phyloP scores from a whole-genome alignment of 2,888 invertebrate species.

The Malthinus flaveolus region DNA sequence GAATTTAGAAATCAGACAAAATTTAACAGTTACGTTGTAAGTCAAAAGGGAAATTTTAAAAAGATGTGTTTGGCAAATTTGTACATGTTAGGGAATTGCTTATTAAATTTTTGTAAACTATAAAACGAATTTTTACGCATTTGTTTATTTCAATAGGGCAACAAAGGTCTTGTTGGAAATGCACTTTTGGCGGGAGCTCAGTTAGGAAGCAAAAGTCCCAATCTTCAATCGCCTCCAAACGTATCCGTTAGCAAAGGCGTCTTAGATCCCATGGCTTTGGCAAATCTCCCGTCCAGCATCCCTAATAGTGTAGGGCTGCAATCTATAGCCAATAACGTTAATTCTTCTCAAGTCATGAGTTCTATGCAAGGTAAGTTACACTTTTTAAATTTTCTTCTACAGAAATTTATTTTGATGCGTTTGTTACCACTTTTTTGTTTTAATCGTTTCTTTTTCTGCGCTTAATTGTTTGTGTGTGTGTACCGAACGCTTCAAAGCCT shows the following conservation, averaged over 20 bases:
- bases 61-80: too few species aligned
- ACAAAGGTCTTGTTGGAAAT: slow-evolving; percentile 71
- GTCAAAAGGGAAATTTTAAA: too few species aligned
- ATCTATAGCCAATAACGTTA: slow-evolving; percentile 67
- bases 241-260: slow-evolving; percentile 73
- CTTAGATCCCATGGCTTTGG: slow-evolving; percentile 65
- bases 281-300: slow-evolving; percentile 60
- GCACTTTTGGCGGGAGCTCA: slow-evolving; percentile 75
- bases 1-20: too few species aligned
- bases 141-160: slow-evolving; percentile 62
- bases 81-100: too few species aligned
- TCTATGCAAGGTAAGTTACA: slow-evolving; percentile 66
- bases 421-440: neutral
- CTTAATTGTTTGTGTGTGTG: too few species aligned
- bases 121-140: neutral
- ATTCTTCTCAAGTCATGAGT: slow-evolving; percentile 72
- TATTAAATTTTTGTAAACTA: too few species aligned
- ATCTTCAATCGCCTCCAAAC: slow-evolving; percentile 83
- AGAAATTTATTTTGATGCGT: neutral
- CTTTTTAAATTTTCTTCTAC: neutral
- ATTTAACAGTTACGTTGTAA: too few species aligned
- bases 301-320: slow-evolving; percentile 58
- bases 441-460: too few species aligned
- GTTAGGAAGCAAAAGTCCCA: slow-evolving; percentile 81
- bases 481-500: too few species aligned